phyloP scores from a whole-genome alignment of 2,888 invertebrate genomes.

The Mesodorylaimus sp. region DNA sequence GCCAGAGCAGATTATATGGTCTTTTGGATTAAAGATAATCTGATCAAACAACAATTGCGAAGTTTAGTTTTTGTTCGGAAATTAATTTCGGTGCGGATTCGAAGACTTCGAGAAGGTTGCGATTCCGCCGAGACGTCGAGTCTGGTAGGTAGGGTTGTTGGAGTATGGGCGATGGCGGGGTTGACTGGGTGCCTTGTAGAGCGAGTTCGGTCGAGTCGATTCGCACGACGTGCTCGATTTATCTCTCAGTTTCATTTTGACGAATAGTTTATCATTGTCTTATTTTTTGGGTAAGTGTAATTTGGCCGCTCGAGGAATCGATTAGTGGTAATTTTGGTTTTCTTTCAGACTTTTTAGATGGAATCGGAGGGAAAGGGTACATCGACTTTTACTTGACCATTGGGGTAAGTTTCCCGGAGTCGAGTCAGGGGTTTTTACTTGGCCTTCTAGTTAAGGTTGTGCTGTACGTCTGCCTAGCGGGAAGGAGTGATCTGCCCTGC shows the following conservation, averaged over 20 bases:
- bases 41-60: constrained; percentile 64
- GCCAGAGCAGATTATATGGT: background rate
- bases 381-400: constrained; percentile 59
- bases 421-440: too few species aligned
- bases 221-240: constrained; percentile 39
- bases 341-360: constrained; percentile 46
- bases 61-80: constrained; percentile 60
- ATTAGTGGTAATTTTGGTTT: background rate
- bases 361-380: constrained; percentile 49
- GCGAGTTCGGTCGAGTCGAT: background rate
- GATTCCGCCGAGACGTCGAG: background rate
- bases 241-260: constrained; percentile 51
- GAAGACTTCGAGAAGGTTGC: constrained; percentile 37
- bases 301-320: background rate
- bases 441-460: too few species aligned
- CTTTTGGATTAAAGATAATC: constrained; percentile 39
- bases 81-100: constrained; percentile 48
- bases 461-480: too few species aligned
- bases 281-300: constrained; percentile 45
- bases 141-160: background rate
- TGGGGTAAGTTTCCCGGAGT: too few species aligned
- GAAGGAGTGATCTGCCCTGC: too few species aligned
- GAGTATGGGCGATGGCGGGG: background rate
- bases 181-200: background rate
- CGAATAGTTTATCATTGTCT: constrained; percentile 54